A percentile compares a stretch with the other conserved stretches of the same genome.
Conservation (phyloP, 2,113 vertebrate species). For the Nothocercus nigrocapillus region DNA sequence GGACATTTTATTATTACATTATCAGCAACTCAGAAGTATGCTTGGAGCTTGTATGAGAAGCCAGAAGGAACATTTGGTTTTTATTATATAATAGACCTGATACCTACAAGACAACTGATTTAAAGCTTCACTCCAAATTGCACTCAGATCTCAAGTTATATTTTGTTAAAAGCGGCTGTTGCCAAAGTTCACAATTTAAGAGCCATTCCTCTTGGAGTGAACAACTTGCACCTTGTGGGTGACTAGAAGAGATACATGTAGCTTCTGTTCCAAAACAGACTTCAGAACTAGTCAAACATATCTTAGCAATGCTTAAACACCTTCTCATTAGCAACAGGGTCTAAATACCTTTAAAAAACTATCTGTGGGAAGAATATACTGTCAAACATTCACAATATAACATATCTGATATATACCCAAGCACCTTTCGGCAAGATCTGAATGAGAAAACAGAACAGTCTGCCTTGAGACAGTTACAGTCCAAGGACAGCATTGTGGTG, state of each 20-base stretch:
- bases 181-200: neutral
- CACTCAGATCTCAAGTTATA: neutral
- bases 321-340: neutral
- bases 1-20: constrained; percentile 23
- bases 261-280: neutral
- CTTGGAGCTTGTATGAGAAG: neutral
- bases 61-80: constrained; percentile 46
- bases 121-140: neutral
- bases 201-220: neutral
- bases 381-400: neutral
- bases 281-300: neutral
- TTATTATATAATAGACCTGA: neutral
- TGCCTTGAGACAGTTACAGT: constrained; percentile 8
- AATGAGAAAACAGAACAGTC: constrained; percentile 33
- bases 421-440: constrained; percentile 1
- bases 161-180: neutral
- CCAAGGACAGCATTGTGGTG: constrained; percentile 18
- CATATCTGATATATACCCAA: neutral
- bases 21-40: constrained; percentile 35
- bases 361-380: neutral
- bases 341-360: neutral
- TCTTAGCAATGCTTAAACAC: neutral
- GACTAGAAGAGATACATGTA: neutral
- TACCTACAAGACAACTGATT: neutral
- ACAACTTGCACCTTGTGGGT: neutral